Evolutionary conservation across 2,888 invertebrate species (phyloP), one percentile per base, ranked within the genome.

Genomic region (Mantis religiosa): DNA sequence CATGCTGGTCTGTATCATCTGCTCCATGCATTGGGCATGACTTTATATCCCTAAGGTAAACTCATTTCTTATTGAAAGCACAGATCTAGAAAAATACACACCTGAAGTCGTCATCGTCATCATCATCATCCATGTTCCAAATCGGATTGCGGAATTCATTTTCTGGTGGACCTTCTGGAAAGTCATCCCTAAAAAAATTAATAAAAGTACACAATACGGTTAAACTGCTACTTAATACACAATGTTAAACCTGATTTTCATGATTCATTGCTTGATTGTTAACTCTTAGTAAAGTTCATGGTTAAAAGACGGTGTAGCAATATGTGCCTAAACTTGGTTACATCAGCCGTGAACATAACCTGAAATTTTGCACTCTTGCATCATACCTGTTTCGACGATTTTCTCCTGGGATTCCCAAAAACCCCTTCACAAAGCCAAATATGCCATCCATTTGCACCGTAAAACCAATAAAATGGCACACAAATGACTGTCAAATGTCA

Each of bases 101-200:
- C 27, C 93, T 91, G 89, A 93, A 93, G 91, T 93, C 93, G 87
- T 93, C 93, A 8, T 93, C 93, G 91, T 93, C 93, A 41, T 92
- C 92, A 89, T 93, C 93, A 87, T 93, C 93, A 89, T 93, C 88
- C 83, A 34, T 34, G 34, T 82, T 93, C 93, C 93, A 93, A 89
- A 93, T 92, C 8, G 93, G 93, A 90, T 93, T 93, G 41, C 93
- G 92, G 90, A 93, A 93, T 90, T 93, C 93, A 90, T 93, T 90
- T 3, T 27, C 15, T 54, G 85, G 27, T 6, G 47, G 47, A 6
- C 8, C 6, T 14, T 85, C 28, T 28, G 28, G n/a, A 2, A n/a
- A 85, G 54, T 85, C 54, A 14, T 47, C 25, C 54, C 85, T 85
- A n/a, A 27, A 83, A n/a, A 83, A 20, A n/a, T 34, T 27, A 25